Evolutionary conservation across 2,113 vertebrate genomes (phyloP).

Genomic region (Bambusicola thoracicus): DNA sequence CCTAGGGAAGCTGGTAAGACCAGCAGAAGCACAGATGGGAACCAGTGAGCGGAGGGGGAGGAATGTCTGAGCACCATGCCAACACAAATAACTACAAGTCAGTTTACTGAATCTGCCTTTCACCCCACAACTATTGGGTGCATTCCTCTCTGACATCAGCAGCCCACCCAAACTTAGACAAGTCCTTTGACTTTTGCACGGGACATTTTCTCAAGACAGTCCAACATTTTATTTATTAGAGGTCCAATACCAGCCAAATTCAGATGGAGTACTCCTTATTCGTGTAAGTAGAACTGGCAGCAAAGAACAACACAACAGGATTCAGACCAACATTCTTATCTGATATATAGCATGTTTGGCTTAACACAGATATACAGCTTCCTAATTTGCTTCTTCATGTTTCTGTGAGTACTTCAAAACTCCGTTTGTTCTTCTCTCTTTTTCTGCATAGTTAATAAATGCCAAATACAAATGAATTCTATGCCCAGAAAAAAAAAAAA

Average conservation of each 20-base stretch:
- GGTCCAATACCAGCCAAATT: background rate
- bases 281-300: background rate
- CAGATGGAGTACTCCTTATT: background rate
- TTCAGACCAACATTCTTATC: background rate
- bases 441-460: background rate
- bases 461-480: background rate
- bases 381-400: background rate
- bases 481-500: background rate
- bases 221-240: constrained; percentile 16
- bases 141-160: constrained; percentile 48
- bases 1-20: background rate
- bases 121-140: background rate
- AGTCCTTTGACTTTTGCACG: background rate
- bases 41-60: background rate
- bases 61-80: constrained; percentile 32
- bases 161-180: constrained; percentile 12
- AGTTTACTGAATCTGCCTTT: constrained; percentile 10
- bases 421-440: background rate
- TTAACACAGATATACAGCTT: background rate
- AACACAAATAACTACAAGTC: constrained; percentile 3
- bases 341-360: background rate
- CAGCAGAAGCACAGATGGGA: constrained; percentile 12
- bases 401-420: background rate
- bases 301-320: background rate
- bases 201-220: background rate